These are phyloP conservation scores for Vireo altiloquus DNA, from an alignment of 2,113 vertebrate genomes.

Conservation along the genomic window DNA sequence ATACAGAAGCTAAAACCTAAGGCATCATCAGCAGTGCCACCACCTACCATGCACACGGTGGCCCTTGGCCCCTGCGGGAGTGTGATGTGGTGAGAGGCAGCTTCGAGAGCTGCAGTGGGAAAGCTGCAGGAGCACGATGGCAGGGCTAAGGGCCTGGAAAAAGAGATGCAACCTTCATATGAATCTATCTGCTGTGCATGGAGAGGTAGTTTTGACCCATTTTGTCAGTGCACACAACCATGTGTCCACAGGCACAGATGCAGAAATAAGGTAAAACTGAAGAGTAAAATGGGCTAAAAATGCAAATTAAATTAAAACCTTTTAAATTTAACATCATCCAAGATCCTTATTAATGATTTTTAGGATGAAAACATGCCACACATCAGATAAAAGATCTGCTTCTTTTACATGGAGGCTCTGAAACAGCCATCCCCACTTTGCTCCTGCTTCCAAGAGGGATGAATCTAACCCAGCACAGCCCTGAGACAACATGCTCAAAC, in stretches of 20 bases:
- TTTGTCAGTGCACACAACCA: not conserved
- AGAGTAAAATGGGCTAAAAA: not conserved
- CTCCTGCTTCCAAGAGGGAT: not conserved
- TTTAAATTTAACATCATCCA: not conserved
- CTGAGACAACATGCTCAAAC: accelerated
- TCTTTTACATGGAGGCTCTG: not conserved
- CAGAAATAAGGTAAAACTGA: not conserved
- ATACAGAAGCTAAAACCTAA: no score
- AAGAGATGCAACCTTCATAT: not conserved
- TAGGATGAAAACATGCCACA: not conserved
- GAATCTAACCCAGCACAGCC: not conserved
- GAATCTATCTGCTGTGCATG: accelerated
- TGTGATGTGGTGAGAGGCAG: not conserved
- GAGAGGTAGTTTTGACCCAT: accelerated
- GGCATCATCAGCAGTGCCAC: not conserved
- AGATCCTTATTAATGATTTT: not conserved
- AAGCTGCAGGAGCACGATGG: not conserved
- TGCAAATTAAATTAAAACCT: not conserved
- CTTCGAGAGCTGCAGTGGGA: not conserved
- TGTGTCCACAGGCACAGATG: accelerated
- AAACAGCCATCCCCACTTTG: not conserved
- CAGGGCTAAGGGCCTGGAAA: not conserved
- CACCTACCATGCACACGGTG: not conserved
- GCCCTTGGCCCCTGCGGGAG: not conserved
- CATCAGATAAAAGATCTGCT: not conserved